Conservation (phyloP, 2,888 invertebrate genomes). For the Bellardia bayeri region DNA sequence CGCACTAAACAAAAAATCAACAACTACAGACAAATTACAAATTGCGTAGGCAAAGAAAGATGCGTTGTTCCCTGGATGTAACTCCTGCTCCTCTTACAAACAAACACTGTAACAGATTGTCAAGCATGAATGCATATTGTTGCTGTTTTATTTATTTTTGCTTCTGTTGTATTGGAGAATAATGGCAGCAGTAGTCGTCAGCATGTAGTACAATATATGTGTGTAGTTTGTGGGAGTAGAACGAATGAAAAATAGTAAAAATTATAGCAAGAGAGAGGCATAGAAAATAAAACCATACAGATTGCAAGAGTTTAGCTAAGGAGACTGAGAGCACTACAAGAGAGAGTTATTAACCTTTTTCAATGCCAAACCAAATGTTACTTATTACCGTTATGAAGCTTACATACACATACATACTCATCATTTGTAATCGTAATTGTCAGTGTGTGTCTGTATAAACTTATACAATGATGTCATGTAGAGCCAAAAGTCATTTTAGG, state of each 20-base stretch:
- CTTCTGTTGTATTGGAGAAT: constrained; percentile 14
- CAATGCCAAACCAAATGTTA: constrained; percentile 78
- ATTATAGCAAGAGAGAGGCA: constrained; percentile 34
- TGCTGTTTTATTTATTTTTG: constrained; percentile 47
- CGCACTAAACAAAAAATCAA: constrained; percentile 34
- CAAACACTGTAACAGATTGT: constrained; percentile 71
- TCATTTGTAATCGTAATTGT: background rate
- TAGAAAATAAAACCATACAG: constrained; percentile 26
- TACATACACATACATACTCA: constrained; percentile 8
- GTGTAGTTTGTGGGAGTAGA: constrained; percentile 36
- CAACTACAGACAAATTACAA: constrained; percentile 56
- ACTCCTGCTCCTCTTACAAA: constrained; percentile 36
- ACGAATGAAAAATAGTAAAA: constrained; percentile 44
- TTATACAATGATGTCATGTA: constrained; percentile 75
- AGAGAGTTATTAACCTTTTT: constrained; percentile 80
- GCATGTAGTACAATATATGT: background rate
- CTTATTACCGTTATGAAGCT: constrained; percentile 56
- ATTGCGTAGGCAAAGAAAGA: constrained; percentile 72
- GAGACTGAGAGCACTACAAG: background rate
- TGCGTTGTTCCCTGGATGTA: constrained; percentile 48
- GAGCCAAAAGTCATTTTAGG: constrained; percentile 83
- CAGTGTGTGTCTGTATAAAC: background rate
- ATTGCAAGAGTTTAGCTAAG: background rate
- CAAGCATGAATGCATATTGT: constrained; percentile 72
- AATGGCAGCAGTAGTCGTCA: constrained; percentile 26